Base-by-base conservation (phyloP, 2,888 invertebrate species). In the Drosophila yooni region DNA sequence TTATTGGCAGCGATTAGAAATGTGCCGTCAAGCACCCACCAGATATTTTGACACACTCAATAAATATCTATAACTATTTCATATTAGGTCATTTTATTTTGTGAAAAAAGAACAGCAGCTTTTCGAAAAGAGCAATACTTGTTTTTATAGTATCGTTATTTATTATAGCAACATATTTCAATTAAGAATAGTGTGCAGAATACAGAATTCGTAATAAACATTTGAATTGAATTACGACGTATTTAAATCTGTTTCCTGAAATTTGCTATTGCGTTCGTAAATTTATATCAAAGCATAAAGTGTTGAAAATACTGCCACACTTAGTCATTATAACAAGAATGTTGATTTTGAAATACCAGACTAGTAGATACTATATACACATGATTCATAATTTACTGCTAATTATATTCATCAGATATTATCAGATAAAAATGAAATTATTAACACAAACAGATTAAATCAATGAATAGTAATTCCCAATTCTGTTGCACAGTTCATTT, bases 1-100 rank as follows among this genome's bases (percentile, higher is more conserved):
- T 87, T 87, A 87, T 87, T 85, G 83, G 50, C 68, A 64, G 69
- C 77, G 89, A 87, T 87, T 87, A 80, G 63, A 68, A 71, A 57
- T 70, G 40, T 63, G 52, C 60, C 59, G 53, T 58, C 52, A 60
- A 66, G 25, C 56, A 50, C 48, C 25, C 64, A 27, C 63, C 29
- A 51, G 27, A 29, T 51, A 57, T 43, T 13, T 31, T 29, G 40
- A 21, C 33, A 48, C 36, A 31, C 29, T 46, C 31, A 40, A 52
- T 58, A 58, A 58, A 21, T 34, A 46, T 29, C 38, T 21, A 21
- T 27, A 52, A 11, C 50, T 31, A 11, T 56, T 11, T 13, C 25
- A 34, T 34, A 48, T 60, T 60, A 51, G 34, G 40, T 67, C 8
- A 65, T 38, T 54, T 38, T 8, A 15, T 36, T 43, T 6, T 5